Evolutionary conservation across 2,888 invertebrate genomes (phyloP).

Genomic region (Muschampia plurimacula): DNA sequence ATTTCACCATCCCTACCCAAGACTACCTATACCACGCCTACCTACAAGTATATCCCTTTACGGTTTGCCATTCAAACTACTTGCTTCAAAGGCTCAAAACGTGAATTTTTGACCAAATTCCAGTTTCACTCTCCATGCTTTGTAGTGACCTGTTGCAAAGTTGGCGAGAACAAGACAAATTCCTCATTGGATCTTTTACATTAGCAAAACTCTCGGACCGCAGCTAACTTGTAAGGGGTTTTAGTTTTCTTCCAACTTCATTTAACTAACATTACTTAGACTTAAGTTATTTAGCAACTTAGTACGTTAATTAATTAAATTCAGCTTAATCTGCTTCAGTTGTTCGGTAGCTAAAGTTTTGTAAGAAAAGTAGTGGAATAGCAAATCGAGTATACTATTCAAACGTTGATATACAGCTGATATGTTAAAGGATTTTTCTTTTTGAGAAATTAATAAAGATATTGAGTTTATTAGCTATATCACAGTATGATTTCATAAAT

Average conservation of each 20-base stretch:
- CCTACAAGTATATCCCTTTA: slow-evolving; percentile 2
- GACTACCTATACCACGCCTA: neutral
- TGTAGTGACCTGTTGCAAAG: slow-evolving; percentile 13
- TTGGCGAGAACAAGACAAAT: slow-evolving; percentile 2
- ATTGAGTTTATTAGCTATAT: too few species aligned
- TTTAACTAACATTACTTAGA: neutral
- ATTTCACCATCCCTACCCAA: neutral
- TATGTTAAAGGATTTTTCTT: too few species aligned
- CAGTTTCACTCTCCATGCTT: slow-evolving; percentile 9
- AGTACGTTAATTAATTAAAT: neutral
- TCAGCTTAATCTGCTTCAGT: neutral
- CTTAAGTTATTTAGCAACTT: neutral
- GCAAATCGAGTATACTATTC: too few species aligned
- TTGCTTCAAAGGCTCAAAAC: slow-evolving; percentile 5
- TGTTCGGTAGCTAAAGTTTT: too few species aligned
- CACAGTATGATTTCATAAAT: too few species aligned
- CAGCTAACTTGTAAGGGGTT: neutral
- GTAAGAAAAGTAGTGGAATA: too few species aligned
- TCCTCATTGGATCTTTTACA: slow-evolving; percentile 21
- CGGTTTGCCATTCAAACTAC: slow-evolving; percentile 21
- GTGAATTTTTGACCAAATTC: slow-evolving; percentile 29
- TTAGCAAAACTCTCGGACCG: neutral
- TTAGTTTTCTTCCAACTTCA: slow-evolving; percentile 8
- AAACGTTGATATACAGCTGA: too few species aligned
- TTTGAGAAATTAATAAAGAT: too few species aligned